Base-by-base conservation (phyloP, 2,797 vertebrate species). In the Neosilurus mollespiculum region DNA sequence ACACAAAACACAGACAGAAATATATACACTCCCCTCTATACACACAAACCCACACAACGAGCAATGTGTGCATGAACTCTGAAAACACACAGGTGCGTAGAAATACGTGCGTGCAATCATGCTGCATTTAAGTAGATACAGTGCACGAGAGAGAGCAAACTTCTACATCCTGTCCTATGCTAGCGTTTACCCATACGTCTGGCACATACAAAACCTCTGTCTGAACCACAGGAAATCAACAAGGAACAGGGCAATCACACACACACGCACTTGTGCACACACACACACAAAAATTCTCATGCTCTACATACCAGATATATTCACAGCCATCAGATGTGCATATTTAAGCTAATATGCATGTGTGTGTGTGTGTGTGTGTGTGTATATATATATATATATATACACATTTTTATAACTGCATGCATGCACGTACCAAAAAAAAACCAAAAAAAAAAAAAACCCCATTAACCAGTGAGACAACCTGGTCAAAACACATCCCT, bases 181-280 rank as follows among this genome's bases (percentile, higher is more conserved):
- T 88, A 87, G 81, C 89, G 89, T 87, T 87, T 86, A 88, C 88
- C 89, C 88, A 86, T 90, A 89, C 24, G 94, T 94, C 94, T 95
- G 90, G 92, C 94, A 94, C 93, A 93, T 94, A 85, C 87, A 93
- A 92, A 95, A 92, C 92, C 94, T 90, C 92, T 91, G 94, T 94
- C 95, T 95, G 93, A 89, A 94, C 94, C 94, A 95, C 95, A 95
- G 94, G 94, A 95, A 94, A 91, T 92, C 89, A 87, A 87, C 86
- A 86, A 59, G 86, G 82, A 80, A 85, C 54, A 72, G 86, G 82
- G 81, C 78, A 81, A 78, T 82, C 80, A 84, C 71, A 86, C 62
- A 87, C 82, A 78, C 71, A 66, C 83, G 79, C 81, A 85, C 72
- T 66, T 78, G 61, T 62, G 79, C 71, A 58, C 78, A 83, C 69